Conservation (phyloP, 1,140 invertebrate genomes). For the Limonius californicus region DNA sequence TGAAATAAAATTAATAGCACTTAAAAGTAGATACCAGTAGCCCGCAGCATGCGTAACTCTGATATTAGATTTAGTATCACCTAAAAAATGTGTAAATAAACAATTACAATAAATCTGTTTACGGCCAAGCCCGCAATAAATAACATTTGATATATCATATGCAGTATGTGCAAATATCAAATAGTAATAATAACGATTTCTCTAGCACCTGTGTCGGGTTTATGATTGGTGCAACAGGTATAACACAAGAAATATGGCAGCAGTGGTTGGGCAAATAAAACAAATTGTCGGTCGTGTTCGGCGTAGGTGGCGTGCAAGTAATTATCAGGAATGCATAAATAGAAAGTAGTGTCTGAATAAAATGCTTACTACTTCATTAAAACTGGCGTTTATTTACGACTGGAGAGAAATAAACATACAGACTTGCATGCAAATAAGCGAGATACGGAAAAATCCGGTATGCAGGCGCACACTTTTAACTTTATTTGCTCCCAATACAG, state of each 20-base stretch:
- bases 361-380: conserved; percentile 4
- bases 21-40: no score
- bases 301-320: conserved; percentile 34
- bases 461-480: not conserved
- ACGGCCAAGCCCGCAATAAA: not conserved
- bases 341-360: conserved; percentile 30
- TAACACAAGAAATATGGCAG: conserved; percentile 5
- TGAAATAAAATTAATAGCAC: no score
- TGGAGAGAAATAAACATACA: not conserved
- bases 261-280: conserved; percentile 16
- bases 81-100: not conserved
- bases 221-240: conserved; percentile 20
- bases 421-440: not conserved
- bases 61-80: no score
- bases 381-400: not conserved
- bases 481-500: not conserved
- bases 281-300: conserved; percentile 17
- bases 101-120: not conserved
- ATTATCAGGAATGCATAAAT: conserved; percentile 37
- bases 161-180: conserved; percentile 21
- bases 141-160: conserved; percentile 22
- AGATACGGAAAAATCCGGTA: not conserved
- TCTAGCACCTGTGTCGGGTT: conserved; percentile 22
- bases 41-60: no score
- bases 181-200: conserved; percentile 24